phyloP scores from a whole-genome alignment of 1,140 invertebrate genomes.

The Phymorhynchus buccinoides region DNA sequence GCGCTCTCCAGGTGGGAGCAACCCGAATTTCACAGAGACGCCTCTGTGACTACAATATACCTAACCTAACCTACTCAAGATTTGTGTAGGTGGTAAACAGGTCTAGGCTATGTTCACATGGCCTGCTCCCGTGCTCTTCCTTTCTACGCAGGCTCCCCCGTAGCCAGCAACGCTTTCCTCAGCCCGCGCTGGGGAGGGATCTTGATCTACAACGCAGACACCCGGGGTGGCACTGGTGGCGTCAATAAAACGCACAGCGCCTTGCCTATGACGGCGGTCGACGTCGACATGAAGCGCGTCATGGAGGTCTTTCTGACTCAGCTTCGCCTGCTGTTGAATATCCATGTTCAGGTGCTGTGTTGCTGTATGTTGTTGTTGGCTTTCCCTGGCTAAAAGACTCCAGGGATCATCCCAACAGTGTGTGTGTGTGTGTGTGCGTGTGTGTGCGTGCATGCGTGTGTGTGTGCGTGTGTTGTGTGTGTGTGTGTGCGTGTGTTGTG shows the following conservation, averaged over 20 bases:
- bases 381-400: too few relatives aligned
- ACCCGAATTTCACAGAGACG: too few relatives aligned
- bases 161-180: conserved; percentile 82
- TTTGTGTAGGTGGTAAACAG: too few relatives aligned
- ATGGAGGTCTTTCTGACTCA: conserved; percentile 87
- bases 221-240: conserved; percentile 51
- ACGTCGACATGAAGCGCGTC: conserved; percentile 78
- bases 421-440: not conserved
- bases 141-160: conserved; percentile 48
- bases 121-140: too few relatives aligned
- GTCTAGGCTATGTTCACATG: too few relatives aligned
- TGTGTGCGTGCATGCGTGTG: not conserved
- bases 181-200: conserved; percentile 92
- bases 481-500: not conserved
- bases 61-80: too few relatives aligned
- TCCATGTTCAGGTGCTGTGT: conserved; percentile 78
- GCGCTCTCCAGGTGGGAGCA: too few relatives aligned
- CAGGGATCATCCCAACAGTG: too few relatives aligned
- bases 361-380: not conserved
- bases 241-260: conserved; percentile 69
- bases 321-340: conserved; percentile 84
- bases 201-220: conserved; percentile 73
- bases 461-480: not conserved
- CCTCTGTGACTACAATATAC: too few relatives aligned
- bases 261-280: conserved; percentile 71